Evolutionary conservation across 2,888 invertebrate species (phyloP).

Genomic region (Rhamphomyia laevipes): DNA sequence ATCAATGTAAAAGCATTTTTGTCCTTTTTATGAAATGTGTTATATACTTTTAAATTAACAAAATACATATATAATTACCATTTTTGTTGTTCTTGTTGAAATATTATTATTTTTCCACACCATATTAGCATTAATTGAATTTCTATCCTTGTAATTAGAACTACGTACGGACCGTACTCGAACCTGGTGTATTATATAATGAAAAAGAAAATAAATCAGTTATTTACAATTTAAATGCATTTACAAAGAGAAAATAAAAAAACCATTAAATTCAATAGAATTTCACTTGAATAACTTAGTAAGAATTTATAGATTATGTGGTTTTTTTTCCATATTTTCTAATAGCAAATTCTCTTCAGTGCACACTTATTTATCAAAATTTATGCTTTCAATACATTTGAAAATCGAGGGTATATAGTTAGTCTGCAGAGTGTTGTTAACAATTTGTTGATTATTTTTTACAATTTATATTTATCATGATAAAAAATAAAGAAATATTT

Average conservation of each 20-base stretch:
- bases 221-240: not conserved
- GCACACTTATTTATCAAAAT: not conserved
- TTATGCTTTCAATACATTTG: no score
- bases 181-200: conserved; percentile 22
- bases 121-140: conserved; percentile 22
- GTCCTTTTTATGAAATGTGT: conserved; percentile 1
- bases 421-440: no score
- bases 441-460: no score
- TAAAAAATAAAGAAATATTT: no score
- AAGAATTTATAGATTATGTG: not conserved
- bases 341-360: not conserved
- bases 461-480: no score
- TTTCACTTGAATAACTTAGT: no score
- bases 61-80: conserved; percentile 17
- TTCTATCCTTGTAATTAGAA: conserved; percentile 21
- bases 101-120: conserved; percentile 24
- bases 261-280: conserved; percentile 1
- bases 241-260: not conserved
- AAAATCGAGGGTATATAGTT: no score
- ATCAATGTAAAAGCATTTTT: not conserved
- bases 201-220: not conserved
- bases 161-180: conserved; percentile 26
- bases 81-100: conserved; percentile 18
- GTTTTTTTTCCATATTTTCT: not conserved
- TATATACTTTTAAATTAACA: conserved; percentile 1